A percentile compares a stretch with the other conserved stretches of the same genome.
These are phyloP conservation scores for Ahaetulla prasina DNA, from an alignment of 2,113 vertebrate genomes.

Conservation along the genomic window DNA sequence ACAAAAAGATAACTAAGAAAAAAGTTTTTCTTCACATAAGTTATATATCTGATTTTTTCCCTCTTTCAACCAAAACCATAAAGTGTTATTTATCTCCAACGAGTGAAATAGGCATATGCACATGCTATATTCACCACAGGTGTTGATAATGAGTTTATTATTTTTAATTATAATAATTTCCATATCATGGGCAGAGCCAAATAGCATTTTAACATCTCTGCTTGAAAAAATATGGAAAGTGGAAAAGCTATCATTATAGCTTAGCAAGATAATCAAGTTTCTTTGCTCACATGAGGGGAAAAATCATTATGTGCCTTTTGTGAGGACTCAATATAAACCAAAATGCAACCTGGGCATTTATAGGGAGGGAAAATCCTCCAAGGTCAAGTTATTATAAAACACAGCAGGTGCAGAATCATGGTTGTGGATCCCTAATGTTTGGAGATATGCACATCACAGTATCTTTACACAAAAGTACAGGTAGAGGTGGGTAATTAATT, in stretches of 20 bases:
- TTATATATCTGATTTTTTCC: constrained; percentile 4
- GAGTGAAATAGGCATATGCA: not conserved
- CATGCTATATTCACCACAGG: not conserved
- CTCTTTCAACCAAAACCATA: constrained; percentile 15
- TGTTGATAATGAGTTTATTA: constrained; percentile 28
- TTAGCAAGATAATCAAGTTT: constrained; percentile 39
- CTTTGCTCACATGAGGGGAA: constrained; percentile 4
- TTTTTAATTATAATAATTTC: constrained; percentile 22
- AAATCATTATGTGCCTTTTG: not conserved
- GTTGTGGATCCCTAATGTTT: not conserved
- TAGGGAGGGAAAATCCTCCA: not conserved
- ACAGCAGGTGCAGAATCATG: not conserved
- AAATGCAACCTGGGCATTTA: not conserved
- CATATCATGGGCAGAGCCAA: not conserved
- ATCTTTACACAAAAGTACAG: not conserved
- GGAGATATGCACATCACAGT: not conserved
- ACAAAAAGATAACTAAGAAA: not conserved
- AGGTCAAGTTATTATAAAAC: constrained; percentile 11
- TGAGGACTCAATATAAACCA: not conserved
- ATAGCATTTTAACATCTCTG: not conserved
- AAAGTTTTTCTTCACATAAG: constrained; percentile 7
- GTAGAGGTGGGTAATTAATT: not conserved
- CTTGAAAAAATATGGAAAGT: constrained; percentile 23
- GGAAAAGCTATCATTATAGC: constrained; percentile 29
- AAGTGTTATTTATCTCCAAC: constrained; percentile 29